Base-by-base conservation (phyloP, 2,888 invertebrate species). In the Argyra leucocephala region DNA sequence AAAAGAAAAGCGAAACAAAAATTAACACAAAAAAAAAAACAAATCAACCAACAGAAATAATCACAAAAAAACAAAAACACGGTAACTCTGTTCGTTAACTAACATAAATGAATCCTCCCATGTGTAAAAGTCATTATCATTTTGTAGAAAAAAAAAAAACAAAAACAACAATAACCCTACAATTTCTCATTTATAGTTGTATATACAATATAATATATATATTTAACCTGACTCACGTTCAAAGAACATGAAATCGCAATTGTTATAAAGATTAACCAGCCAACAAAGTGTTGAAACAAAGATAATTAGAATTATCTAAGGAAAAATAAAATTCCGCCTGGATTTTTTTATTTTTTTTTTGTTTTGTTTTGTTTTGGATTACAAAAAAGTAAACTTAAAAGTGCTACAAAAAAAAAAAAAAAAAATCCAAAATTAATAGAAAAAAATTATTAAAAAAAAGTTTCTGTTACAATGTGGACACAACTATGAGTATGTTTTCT, bases 241-340 rank as follows among this genome's bases (percentile, higher is more conserved):
- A 18, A 4, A n/a, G 9, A 48, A 48, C 18, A 48, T 48, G 48
- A 48, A 48, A 48, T 48, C 3, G 37, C 15, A 37, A 37, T 37
- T 48, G 48, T 48, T 48, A 48, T 48, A 48, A 48, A 48, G 48
- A 48, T 48, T 48, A 48, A 48, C 48, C 18, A 48, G 48, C 48
- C 15, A 48, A 5, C 31, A 31, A 48, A 48, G 48, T 48, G 48
- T 48, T 48, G 5, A 48, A 48, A 48, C 18, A 18, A 18, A 48
- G 48, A 48, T 48, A 48, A 48, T 48, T 48, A 48, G 48, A 48
- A 48, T 12, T 15, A 48, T 18, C 6, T 18, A 48, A 48, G 18
- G 18, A 18, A 18, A 2, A 48, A 48, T 48, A 48, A 48, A 48
- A 48, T 48, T 48, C 15, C 18, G 3, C 48, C 10, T 31, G 31